Percentiles rank a stretch among this genome's conserved stretches.
Conservation (phyloP, 2,797 vertebrate species). For the Artibeus jamaicensis region DNA sequence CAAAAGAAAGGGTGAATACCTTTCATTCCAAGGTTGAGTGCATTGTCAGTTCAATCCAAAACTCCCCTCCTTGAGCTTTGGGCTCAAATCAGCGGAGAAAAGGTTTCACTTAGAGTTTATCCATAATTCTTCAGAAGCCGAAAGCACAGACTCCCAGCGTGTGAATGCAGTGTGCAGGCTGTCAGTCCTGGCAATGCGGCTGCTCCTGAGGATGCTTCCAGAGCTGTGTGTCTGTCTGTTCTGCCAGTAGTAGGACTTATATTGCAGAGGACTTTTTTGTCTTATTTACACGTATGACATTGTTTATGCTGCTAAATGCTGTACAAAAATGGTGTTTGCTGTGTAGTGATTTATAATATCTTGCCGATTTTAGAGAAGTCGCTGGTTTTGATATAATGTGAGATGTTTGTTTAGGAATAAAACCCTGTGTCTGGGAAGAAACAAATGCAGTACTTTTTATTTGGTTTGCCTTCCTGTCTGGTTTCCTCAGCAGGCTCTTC, state of each 20-base stretch:
- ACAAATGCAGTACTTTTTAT: neutral
- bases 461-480: neutral
- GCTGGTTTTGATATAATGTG: neutral
- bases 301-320: neutral
- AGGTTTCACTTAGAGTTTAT: constrained; percentile 11
- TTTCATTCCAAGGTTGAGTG: neutral
- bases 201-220: neutral
- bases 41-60: neutral
- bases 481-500: constrained; percentile 9
- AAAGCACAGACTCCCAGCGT: neutral
- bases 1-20: neutral
- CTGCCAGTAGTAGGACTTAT: neutral
- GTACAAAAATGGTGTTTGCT: neutral
- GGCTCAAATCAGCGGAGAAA: neutral
- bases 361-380: neutral
- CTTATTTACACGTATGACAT: neutral
- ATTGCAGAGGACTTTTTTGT: neutral
- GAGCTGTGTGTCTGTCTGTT: neutral
- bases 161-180: neutral
- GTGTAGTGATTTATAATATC: neutral
- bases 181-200: neutral
- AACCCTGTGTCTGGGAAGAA: neutral
- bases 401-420: constrained; percentile 12
- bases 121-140: neutral
- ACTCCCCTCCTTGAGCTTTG: neutral